A percentile compares a stretch with the other conserved stretches of the same genome.
phyloP scores from a whole-genome alignment of 2,888 invertebrate genomes.

The Apantesis nais region DNA sequence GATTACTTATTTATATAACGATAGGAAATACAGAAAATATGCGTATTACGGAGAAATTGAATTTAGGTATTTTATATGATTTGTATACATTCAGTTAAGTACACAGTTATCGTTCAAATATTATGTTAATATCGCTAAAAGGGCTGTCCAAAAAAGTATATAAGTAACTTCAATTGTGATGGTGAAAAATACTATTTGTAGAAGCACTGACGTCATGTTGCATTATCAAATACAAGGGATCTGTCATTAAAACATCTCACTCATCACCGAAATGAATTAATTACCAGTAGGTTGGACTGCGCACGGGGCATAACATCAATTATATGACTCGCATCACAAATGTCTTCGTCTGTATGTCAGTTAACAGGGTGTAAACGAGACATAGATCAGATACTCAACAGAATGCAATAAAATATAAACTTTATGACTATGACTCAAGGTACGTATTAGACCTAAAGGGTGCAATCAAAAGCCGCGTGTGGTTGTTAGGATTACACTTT shows the following conservation, averaged over 20 bases:
- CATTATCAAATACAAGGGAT: background rate
- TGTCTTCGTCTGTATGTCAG: conserved; percentile 32
- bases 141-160: background rate
- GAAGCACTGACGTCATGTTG: background rate
- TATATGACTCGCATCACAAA: conserved; percentile 39
- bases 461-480: conserved; percentile 19
- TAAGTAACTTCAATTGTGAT: background rate
- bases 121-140: background rate
- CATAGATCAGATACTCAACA: conserved; percentile 22
- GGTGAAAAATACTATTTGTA: background rate
- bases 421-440: background rate
- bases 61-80: background rate
- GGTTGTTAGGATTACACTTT: conserved; percentile 44
- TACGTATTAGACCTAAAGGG: conserved; percentile 4
- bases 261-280: conserved; percentile 14
- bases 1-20: background rate
- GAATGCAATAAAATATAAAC: background rate
- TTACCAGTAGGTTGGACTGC: conserved; percentile 10
- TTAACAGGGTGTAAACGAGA: conserved; percentile 22
- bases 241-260: conserved; percentile 10
- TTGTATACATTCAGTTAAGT: background rate
- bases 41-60: background rate
- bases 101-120: background rate
- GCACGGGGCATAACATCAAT: conserved; percentile 23
- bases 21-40: background rate